These are phyloP conservation scores for Hippopotamus amphibius DNA, from an alignment of 2,113 vertebrate species.

Conservation along the genomic window DNA sequence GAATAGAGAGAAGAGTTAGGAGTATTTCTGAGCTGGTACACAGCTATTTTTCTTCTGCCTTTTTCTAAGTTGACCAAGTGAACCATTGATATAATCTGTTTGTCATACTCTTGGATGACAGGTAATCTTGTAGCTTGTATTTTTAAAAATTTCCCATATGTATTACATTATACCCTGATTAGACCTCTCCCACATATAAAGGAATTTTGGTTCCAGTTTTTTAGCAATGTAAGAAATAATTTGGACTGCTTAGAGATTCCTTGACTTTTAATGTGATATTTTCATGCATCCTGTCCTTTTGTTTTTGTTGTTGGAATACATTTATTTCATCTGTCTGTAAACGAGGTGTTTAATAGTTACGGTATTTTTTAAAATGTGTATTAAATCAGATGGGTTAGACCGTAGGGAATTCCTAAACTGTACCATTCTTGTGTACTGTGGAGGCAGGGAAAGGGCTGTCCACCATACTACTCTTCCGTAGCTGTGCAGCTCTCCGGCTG, in stretches of 20 bases:
- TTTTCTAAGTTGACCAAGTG: neutral
- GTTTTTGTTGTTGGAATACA: slow-evolving; percentile 94
- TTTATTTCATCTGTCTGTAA: slow-evolving; percentile 99
- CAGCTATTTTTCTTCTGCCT: neutral
- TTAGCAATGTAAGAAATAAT: neutral
- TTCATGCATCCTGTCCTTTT: neutral
- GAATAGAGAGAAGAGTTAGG: neutral
- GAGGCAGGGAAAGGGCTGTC: neutral
- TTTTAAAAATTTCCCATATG: neutral
- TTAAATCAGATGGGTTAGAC: slow-evolving; percentile 98
- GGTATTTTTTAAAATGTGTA: slow-evolving; percentile 99
- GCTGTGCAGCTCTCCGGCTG: too few species aligned
- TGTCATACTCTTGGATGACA: neutral
- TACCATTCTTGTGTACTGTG: neutral
- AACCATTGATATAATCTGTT: neutral
- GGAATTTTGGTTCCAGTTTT: neutral
- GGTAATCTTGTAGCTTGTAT: neutral
- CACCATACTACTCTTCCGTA: too few species aligned
- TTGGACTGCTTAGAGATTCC: neutral
- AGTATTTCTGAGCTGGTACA: neutral
- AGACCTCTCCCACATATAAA: neutral
- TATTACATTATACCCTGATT: neutral
- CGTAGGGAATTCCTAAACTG: slow-evolving; percentile 82
- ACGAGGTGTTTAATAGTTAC: slow-evolving; percentile 99
- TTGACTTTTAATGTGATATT: slow-evolving; percentile 45